Evolutionary conservation across 1,140 invertebrate genomes (phyloP).

Genomic region (Glossosoma conforme): DNA sequence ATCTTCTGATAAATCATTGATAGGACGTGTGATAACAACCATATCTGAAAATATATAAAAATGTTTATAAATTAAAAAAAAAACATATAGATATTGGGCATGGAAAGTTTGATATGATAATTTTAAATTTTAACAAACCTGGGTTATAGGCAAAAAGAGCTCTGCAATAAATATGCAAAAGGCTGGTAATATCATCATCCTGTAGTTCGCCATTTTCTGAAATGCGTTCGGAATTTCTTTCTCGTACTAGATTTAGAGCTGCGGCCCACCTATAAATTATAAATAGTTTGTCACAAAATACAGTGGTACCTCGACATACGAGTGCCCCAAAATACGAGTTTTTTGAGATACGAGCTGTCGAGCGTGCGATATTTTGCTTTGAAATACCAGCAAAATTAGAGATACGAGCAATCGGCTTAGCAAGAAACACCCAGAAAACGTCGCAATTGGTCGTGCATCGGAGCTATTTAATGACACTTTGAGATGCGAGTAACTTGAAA

Average conservation of each 20-base stretch:
- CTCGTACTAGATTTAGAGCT: constrained; percentile 40
- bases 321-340: not conserved
- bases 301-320: not conserved
- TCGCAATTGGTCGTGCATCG: too few relatives aligned
- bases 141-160: constrained; percentile 57
- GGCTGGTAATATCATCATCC: constrained; percentile 58
- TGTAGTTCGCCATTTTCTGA: constrained; percentile 43
- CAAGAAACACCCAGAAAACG: too few relatives aligned
- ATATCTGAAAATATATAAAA: constrained; percentile 48
- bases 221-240: constrained; percentile 42
- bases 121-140: constrained; percentile 42
- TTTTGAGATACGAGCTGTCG: not conserved
- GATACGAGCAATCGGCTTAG: too few relatives aligned
- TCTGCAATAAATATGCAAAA: constrained; percentile 62
- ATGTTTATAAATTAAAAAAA: constrained; percentile 4
- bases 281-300: not conserved
- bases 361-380: not conserved
- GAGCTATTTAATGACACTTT: too few relatives aligned
- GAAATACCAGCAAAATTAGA: not conserved
- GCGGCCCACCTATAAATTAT: constrained; percentile 37
- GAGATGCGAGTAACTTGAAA: too few relatives aligned
- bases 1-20: constrained; percentile 56
- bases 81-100: not conserved
- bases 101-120: not conserved
- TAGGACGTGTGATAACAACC: constrained; percentile 57